Evolutionary conservation across 2,888 invertebrate genomes (phyloP).

Genomic region (Ypsolopha sequella): DNA sequence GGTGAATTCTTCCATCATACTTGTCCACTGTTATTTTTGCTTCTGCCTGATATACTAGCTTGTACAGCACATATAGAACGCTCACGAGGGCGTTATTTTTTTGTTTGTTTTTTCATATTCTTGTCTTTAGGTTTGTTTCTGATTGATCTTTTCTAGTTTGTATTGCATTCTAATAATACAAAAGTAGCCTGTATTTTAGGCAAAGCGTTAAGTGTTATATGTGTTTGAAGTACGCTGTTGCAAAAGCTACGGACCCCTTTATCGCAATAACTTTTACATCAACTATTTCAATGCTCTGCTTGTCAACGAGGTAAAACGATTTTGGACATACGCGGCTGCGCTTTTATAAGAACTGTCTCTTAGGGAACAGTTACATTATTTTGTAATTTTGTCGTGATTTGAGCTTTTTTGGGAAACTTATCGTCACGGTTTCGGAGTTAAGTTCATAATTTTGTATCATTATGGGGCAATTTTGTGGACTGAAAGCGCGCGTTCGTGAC

Average conservation of each 20-base stretch:
- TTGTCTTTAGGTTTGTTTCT: too few species aligned
- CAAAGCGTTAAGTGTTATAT: too few species aligned
- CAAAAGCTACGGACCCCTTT: neutral
- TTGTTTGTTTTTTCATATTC: too few species aligned
- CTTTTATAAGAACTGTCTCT: neutral
- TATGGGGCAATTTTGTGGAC: slow-evolving; percentile 4
- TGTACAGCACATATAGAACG: too few species aligned
- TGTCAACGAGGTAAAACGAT: slow-evolving; percentile 6
- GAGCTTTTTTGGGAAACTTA: neutral
- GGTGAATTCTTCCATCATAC: too few species aligned
- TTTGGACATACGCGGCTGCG: slow-evolving; percentile 1
- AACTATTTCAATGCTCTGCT: slow-evolving; percentile 8
- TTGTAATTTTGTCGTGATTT: neutral
- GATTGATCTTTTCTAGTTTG: too few species aligned
- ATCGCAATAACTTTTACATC: neutral
- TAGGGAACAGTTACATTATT: neutral
- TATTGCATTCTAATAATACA: too few species aligned
- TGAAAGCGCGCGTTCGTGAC: slow-evolving; percentile 3
- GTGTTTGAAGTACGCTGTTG: neutral
- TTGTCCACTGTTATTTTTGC: too few species aligned
- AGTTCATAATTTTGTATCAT: slow-evolving; percentile 5
- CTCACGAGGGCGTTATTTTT: too few species aligned
- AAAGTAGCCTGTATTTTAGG: too few species aligned
- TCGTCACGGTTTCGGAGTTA: slow-evolving; percentile 3
- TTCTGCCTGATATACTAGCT: too few species aligned